A percentile compares a stretch with the other conserved stretches of the same genome.
Conservation (phyloP, 2,113 vertebrate genomes). For the Ptilonorhynchus violaceus region DNA sequence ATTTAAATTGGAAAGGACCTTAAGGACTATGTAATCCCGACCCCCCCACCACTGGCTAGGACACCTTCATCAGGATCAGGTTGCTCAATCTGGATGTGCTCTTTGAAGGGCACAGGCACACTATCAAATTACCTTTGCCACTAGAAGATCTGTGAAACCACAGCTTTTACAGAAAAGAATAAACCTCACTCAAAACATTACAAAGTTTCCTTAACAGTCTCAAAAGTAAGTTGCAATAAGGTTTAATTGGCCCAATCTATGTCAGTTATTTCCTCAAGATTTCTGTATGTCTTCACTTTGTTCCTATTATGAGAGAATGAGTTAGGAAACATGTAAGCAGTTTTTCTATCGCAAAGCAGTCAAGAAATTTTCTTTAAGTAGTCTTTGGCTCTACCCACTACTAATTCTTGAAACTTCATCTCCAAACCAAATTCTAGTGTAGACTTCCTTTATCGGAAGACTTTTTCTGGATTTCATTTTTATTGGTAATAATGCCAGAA, state of each 20-base stretch:
- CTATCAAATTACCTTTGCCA: not conserved
- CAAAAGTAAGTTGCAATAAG: not conserved
- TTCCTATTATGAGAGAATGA: not conserved
- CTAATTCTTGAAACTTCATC: not conserved
- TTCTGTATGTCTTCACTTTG: not conserved
- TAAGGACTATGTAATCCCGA: not conserved
- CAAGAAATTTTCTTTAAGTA: not conserved
- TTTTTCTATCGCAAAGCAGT: not conserved
- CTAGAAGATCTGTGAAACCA: not conserved
- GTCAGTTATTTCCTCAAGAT: not conserved
- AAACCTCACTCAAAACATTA: not conserved
- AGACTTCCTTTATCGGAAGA: not conserved
- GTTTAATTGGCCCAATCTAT: not conserved
- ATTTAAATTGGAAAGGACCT: not conserved
- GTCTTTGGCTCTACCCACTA: not conserved
- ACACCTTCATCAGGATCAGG: not conserved
- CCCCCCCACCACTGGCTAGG: rapidly evolving
- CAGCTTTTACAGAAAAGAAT: not conserved
- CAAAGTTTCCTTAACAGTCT: not conserved
- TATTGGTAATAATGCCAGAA: not conserved
- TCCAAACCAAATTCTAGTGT: not conserved
- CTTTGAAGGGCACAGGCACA: not conserved
- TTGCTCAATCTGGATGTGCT: not conserved
- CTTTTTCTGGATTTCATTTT: not conserved
- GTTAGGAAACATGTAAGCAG: not conserved